Percentiles rank a stretch among this genome's conserved stretches.
Evolutionary conservation across 2,888 invertebrate genomes (phyloP).

Genomic region (Pemphredon lugubris): DNA sequence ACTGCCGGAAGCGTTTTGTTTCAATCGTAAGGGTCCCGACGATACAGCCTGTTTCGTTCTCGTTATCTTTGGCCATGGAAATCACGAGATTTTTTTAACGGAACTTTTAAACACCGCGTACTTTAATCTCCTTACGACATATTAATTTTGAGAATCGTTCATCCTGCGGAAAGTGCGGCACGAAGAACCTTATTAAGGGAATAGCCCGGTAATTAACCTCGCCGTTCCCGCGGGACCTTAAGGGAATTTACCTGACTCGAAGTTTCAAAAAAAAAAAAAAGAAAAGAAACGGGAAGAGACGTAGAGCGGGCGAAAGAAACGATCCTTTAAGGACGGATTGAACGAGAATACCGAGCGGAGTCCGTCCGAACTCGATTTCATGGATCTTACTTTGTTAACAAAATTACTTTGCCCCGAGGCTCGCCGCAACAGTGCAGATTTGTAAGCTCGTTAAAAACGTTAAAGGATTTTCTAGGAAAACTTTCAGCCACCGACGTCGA

Average conservation of each 20-base stretch:
- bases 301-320: too few species aligned
- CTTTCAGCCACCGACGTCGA: slow-evolving; percentile 1
- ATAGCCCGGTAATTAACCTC: slow-evolving; percentile 32
- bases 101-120: slow-evolving; percentile 15
- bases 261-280: too few species aligned
- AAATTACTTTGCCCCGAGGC: slow-evolving; percentile 5
- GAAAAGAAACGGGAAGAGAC: too few species aligned
- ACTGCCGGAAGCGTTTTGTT: too few species aligned
- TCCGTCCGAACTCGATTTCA: background rate
- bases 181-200: slow-evolving; percentile 29
- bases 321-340: slow-evolving; percentile 4
- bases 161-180: background rate
- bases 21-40: too few species aligned
- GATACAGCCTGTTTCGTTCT: too few species aligned
- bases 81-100: background rate
- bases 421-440: background rate
- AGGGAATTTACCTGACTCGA: slow-evolving; percentile 27
- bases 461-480: background rate
- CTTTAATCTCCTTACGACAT: slow-evolving; percentile 12
- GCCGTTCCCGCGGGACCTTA: slow-evolving; percentile 23
- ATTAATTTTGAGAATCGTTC: slow-evolving; percentile 27
- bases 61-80: background rate
- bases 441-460: slow-evolving; percentile 16
- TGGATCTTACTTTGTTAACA: slow-evolving; percentile 6
- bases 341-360: background rate